These are phyloP conservation scores for Argynnis bischoffii DNA, from an alignment of 2,888 invertebrate species.

Conservation along the genomic window DNA sequence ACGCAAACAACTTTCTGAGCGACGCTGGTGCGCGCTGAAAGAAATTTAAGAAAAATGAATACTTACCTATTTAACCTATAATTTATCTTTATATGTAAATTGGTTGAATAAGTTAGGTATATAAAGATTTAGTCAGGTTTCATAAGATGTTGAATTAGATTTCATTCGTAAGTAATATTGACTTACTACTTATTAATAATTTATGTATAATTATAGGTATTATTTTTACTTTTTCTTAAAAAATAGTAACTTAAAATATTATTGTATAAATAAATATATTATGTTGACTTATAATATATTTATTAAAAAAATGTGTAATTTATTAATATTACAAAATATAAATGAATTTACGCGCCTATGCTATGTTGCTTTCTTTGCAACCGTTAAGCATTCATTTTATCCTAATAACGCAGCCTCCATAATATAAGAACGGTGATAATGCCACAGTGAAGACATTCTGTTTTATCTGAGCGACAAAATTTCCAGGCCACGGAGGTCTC, in stretches of 20 bases:
- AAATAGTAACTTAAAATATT: too few relatives aligned
- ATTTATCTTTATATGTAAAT: too few relatives aligned
- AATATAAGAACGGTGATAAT: constrained; percentile 46
- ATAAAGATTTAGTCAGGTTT: too few relatives aligned
- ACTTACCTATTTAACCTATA: neutral
- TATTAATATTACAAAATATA: neutral
- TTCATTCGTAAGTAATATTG: too few relatives aligned
- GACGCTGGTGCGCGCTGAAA: constrained; percentile 40
- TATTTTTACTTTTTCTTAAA: too few relatives aligned
- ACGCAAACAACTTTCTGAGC: constrained; percentile 59
- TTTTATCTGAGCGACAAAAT: constrained; percentile 63
- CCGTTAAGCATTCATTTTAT: constrained; percentile 23
- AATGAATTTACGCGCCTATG: constrained; percentile 3
- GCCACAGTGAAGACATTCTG: constrained; percentile 60
- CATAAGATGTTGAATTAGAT: too few relatives aligned
- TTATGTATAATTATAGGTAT: too few relatives aligned
- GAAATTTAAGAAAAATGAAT: constrained; percentile 6
- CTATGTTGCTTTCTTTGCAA: constrained; percentile 9
- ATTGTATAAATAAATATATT: too few relatives aligned
- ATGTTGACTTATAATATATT: neutral
- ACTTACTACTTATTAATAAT: neutral
- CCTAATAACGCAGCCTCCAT: constrained; percentile 35
- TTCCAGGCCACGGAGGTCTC: constrained; percentile 60
- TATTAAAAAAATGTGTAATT: neutral
- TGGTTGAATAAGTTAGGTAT: too few relatives aligned